These are phyloP conservation scores for Rotaria socialis DNA, from an alignment of 2,888 invertebrate species.

Conservation along the genomic window DNA sequence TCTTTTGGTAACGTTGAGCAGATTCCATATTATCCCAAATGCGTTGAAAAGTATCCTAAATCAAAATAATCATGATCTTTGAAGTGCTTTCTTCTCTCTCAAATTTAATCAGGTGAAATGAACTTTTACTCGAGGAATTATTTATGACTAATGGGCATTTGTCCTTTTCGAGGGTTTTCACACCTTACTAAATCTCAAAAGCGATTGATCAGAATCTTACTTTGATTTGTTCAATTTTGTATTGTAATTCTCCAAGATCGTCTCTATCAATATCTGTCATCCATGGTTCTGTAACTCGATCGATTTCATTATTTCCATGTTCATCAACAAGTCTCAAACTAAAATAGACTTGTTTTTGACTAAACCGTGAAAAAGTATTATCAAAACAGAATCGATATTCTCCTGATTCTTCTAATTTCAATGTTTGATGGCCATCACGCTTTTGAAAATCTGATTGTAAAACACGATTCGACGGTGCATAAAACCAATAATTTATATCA, in stretches of 20 bases:
- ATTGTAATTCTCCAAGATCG: slow-evolving; percentile 63
- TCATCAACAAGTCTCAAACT: not conserved
- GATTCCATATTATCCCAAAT: slow-evolving; percentile 34
- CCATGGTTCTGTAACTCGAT: not conserved
- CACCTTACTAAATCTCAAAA: no score
- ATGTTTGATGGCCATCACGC: slow-evolving; percentile 42
- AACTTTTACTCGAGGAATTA: no score
- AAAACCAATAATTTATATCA: slow-evolving; percentile 45
- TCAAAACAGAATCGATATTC: slow-evolving; percentile 82
- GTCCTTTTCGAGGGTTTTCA: no score
- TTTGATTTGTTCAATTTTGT: slow-evolving; percentile 59
- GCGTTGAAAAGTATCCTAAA: slow-evolving; percentile 34
- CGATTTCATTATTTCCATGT: not conserved
- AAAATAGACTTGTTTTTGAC: slow-evolving; percentile 66
- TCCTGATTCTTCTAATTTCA: slow-evolving; percentile 60
- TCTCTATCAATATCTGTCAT: slow-evolving; percentile 56
- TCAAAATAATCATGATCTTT: not conserved
- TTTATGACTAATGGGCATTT: no score
- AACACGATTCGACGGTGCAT: slow-evolving; percentile 40
- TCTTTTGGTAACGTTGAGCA: slow-evolving; percentile 50
- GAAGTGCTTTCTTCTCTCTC: no score
- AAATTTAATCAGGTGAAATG: no score
- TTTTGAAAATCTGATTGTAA: slow-evolving; percentile 39
- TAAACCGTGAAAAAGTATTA: slow-evolving; percentile 77
- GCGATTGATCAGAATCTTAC: not conserved